Evolutionary conservation across 2,797 vertebrate genomes (phyloP).

Genomic region (Spheniscus humboldti): DNA sequence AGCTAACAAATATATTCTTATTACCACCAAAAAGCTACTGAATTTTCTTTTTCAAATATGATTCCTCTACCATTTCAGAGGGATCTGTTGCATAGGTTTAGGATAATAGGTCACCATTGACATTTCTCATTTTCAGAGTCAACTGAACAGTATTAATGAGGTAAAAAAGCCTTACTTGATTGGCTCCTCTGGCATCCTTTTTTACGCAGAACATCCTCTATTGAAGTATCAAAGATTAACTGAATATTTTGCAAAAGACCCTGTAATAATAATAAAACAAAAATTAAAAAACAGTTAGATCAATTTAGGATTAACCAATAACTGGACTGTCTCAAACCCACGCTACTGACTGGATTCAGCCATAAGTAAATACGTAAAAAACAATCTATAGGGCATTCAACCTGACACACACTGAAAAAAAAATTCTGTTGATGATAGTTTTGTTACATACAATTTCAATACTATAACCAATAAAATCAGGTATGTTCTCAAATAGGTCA

Average conservation of each 20-base stretch:
- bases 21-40: background rate
- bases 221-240: slow-evolving; percentile 85
- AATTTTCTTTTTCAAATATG: background rate
- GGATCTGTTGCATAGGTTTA: background rate
- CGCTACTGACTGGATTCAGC: background rate
- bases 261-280: slow-evolving; percentile 69
- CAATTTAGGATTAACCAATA: background rate
- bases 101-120: background rate
- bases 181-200: slow-evolving; percentile 87
- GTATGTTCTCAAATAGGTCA: background rate
- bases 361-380: background rate
- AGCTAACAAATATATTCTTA: background rate
- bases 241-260: slow-evolving; percentile 91
- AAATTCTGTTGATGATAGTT: background rate
- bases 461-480: background rate
- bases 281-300: background rate
- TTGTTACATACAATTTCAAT: background rate
- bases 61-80: background rate
- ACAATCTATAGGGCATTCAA: background rate
- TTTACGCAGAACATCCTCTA: slow-evolving; percentile 86
- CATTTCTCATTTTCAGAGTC: background rate
- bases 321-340: background rate
- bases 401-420: background rate
- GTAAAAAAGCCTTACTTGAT: slow-evolving; percentile 76
- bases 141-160: background rate